These are phyloP conservation scores for Ptychadena robeensis DNA, from an alignment of 2,797 vertebrate genomes.

Conservation along the genomic window DNA sequence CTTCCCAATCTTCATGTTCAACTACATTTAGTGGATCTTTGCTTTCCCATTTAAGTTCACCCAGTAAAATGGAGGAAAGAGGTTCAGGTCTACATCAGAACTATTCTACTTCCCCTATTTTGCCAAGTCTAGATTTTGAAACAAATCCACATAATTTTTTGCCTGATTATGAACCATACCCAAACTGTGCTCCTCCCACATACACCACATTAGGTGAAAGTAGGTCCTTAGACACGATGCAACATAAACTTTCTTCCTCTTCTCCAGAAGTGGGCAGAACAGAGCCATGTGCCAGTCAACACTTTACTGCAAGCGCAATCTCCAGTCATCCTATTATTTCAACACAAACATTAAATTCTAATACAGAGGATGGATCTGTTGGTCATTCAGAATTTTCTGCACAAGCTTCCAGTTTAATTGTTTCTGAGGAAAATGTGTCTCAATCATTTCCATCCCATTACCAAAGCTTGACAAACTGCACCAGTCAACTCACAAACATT, in stretches of 20 bases:
- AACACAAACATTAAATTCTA: constrained; percentile 23
- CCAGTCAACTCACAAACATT: constrained; percentile 52
- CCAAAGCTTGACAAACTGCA: constrained; percentile 46
- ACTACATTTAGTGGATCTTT: constrained; percentile 54
- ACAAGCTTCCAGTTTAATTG: background rate
- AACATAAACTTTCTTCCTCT: constrained; percentile 29
- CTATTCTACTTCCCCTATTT: constrained; percentile 35
- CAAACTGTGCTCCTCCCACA: constrained; percentile 42
- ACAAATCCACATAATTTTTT: constrained; percentile 15
- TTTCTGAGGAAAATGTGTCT: constrained; percentile 18
- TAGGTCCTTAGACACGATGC: constrained; percentile 6
- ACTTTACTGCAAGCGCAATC: constrained; percentile 11
- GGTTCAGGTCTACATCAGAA: constrained; percentile 26
- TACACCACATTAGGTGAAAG: constrained; percentile 49
- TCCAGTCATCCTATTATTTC: constrained; percentile 10
- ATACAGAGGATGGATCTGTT: constrained; percentile 22
- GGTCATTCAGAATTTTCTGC: constrained; percentile 26
- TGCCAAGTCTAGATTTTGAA: constrained; percentile 52
- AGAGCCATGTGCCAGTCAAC: constrained; percentile 36
- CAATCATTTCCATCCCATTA: constrained; percentile 46
- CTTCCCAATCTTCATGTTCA: constrained; percentile 64
- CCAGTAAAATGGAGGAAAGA: constrained; percentile 45
- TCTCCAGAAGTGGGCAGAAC: constrained; percentile 25
- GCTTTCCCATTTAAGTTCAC: constrained; percentile 46
- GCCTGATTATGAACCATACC: constrained; percentile 27